Percentiles rank a stretch among this genome's conserved stretches.
phyloP scores from a whole-genome alignment of 2,797 vertebrate genomes.

The Crocodylus rhombifer region DNA sequence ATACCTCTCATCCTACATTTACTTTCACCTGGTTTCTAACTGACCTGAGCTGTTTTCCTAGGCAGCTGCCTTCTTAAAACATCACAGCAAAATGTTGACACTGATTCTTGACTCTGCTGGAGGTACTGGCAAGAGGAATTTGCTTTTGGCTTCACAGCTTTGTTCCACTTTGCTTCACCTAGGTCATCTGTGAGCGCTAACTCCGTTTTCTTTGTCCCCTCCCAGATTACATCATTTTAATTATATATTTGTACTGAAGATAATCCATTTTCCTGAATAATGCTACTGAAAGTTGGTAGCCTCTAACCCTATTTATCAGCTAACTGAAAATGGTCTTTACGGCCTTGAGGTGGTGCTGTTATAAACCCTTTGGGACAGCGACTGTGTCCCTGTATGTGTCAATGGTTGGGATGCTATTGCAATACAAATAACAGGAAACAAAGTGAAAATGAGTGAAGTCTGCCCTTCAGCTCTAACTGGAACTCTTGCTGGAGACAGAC shows the following conservation, averaged over 20 bases:
- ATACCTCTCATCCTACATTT: neutral
- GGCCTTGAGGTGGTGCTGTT: neutral
- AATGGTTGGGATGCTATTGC: neutral
- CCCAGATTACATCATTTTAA: neutral
- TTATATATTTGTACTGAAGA: no score
- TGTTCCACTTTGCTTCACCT: accelerated
- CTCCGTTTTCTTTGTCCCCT: neutral
- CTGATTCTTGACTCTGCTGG: neutral
- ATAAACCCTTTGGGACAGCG: neutral
- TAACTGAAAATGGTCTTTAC: neutral
- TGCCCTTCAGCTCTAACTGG: neutral
- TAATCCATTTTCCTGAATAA: no score
- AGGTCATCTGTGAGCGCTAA: neutral
- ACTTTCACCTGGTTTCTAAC: neutral
- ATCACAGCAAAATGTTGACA: neutral
- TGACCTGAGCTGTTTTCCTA: neutral
- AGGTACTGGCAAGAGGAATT: neutral
- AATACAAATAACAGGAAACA: neutral
- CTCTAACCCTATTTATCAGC: no score
- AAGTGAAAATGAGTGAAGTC: neutral
- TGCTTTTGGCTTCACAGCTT: conserved; percentile 2
- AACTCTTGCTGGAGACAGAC: no score
- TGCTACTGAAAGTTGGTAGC: no score
- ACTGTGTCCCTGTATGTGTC: neutral
- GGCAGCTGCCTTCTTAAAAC: neutral